Conservation (phyloP, 2,888 invertebrate genomes). For the Protodeltote pygarga region DNA sequence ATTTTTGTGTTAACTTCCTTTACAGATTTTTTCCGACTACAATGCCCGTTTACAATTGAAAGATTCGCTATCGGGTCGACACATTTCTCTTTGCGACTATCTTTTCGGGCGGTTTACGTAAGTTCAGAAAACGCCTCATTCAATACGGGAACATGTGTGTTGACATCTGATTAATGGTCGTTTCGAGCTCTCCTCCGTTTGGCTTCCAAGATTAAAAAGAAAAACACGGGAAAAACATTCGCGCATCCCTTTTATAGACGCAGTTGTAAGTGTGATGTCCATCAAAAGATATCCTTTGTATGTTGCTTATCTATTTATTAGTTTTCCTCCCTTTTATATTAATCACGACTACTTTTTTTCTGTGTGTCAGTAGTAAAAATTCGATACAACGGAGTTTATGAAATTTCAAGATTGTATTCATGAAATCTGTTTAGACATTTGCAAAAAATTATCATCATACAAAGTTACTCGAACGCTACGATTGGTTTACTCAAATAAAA, state of each 20-base stretch:
- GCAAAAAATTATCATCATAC: too few species aligned
- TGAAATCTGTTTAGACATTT: too few species aligned
- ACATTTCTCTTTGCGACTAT: slow-evolving; percentile 58
- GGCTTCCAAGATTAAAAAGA: slow-evolving; percentile 56
- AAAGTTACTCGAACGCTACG: too few species aligned
- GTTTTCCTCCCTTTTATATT: slow-evolving; percentile 10
- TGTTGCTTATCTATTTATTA: slow-evolving; percentile 22
- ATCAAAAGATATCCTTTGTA: slow-evolving; percentile 30
- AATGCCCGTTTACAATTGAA: slow-evolving; percentile 44
- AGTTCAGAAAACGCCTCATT: slow-evolving; percentile 57
- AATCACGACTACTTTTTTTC: not conserved
- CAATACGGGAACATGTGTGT: slow-evolving; percentile 62
- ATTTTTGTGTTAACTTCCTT: slow-evolving; percentile 21
- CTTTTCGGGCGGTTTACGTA: slow-evolving; percentile 57
- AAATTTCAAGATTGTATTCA: too few species aligned
- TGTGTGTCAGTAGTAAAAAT: too few species aligned
- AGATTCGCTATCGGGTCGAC: slow-evolving; percentile 57
- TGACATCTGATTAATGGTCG: slow-evolving; percentile 73
- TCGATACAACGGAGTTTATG: too few species aligned
- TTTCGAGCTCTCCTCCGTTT: slow-evolving; percentile 50
- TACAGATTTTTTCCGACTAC: slow-evolving; percentile 8
- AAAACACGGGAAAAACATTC: slow-evolving; percentile 51
- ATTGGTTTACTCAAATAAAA: too few species aligned
- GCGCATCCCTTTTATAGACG: slow-evolving; percentile 24
- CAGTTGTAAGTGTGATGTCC: slow-evolving; percentile 32